These are phyloP conservation scores for Paratilapia polleni DNA, from an alignment of 2,113 vertebrate species.

Conservation along the genomic window DNA sequence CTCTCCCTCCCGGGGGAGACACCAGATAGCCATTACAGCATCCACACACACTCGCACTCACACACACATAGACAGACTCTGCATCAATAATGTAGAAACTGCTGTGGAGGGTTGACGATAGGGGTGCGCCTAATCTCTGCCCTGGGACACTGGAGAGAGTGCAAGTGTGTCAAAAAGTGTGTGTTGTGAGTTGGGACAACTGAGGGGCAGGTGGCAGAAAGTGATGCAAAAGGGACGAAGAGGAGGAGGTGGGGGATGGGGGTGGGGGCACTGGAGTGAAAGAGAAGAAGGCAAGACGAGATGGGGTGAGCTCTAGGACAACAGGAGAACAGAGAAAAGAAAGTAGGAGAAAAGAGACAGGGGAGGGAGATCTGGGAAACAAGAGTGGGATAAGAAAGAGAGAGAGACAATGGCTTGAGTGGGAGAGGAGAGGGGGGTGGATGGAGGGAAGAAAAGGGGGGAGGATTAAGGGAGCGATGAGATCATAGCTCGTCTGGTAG, in stretches of 20 bases:
- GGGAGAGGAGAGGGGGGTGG: constrained; percentile 50
- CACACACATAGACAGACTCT: constrained; percentile 27
- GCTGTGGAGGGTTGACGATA: constrained; percentile 67
- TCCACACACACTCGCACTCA: constrained; percentile 24
- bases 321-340: constrained; percentile 52
- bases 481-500: constrained; percentile 86
- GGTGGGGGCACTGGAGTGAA: constrained; percentile 38
- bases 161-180: constrained; percentile 54
- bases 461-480: constrained; percentile 78
- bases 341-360: constrained; percentile 46
- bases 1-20: constrained; percentile 69
- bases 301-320: constrained; percentile 53
- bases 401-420: constrained; percentile 69
- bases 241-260: constrained; percentile 29
- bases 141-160: constrained; percentile 75
- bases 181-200: constrained; percentile 51
- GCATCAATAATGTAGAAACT: constrained; percentile 82
- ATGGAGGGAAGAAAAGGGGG: constrained; percentile 29
- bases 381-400: constrained; percentile 64
- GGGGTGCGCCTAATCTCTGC: constrained; percentile 80
- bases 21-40: constrained; percentile 83
- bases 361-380: constrained; percentile 57
- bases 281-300: constrained; percentile 62
- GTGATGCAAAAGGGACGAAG: constrained; percentile 49
- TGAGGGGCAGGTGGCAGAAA: constrained; percentile 68